Base-by-base conservation (phyloP, 2,113 vertebrate species). In the Platanista minor region DNA sequence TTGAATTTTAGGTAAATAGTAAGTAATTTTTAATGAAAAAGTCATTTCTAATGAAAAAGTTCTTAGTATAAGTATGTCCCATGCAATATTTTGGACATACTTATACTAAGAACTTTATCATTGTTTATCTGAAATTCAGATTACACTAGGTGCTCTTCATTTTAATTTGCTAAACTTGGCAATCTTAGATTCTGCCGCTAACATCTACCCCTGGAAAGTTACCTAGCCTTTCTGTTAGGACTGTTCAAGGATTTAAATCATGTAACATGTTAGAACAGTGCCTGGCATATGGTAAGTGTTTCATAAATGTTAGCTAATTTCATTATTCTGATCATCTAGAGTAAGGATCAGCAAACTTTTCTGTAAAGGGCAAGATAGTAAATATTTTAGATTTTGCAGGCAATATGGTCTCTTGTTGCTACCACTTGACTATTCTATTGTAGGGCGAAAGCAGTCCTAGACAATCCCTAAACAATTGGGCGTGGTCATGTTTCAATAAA, bases 151-250 rank as follows among this genome's bases (percentile, higher is more conserved):
- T 69, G 4, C 14, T 18, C 20, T 59, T 4, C 72, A 20, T 41
- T 92, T 87, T 97, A 57, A 41, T 77, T 93, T 74, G 49, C 23
- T 80, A 94, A 57, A 39, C 74, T 90, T 87, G 29, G 54, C 36
- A 83, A n/a, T 43, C 29, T 6, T 78, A 15, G 23, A 62, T 92
- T 87, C 18, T 83, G 6, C 52, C 27, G 89, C 31, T 87, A 69
- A 71, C 36, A 39, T 36, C 27, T 57, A 86, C 41, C 12, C 31
- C 84, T 71, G 36, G 25, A 9, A 62, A 81, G 7, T 49, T 91
- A 49, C 36, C 74, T 29, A 64, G 8, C 6, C 31, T 20, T 85
- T 61, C 83, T 83, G 31, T 52, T 86, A 39, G 11, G 52, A 41
- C 12, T 69, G 9, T 59, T 88, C 14, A 66, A 89, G 49, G 25